Base-by-base conservation (phyloP, 2,797 vertebrate genomes). In the Rhinophrynus dorsalis region DNA sequence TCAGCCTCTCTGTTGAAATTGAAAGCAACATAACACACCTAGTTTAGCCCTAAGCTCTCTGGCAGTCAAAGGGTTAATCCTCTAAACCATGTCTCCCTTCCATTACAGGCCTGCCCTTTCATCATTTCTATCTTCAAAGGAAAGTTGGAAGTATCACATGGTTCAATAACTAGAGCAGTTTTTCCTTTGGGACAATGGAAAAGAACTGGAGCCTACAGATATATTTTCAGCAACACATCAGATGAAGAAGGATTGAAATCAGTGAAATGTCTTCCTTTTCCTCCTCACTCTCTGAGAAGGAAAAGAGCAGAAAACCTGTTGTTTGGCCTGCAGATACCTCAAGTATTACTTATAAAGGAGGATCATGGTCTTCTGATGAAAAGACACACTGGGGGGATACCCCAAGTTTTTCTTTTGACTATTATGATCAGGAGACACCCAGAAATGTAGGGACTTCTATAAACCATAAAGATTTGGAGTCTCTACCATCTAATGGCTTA, bases 331-430 rank as follows among this genome's bases (percentile, higher is more conserved):
- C 62, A 24, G 70, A 73, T 3, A 44, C 60, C 5, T 60, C 24
- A 13, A 18, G 9, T 44, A 26, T 20, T 2, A 6, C 7, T 5
- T 3, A 38, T 12, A 40, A 60, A 60, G 38, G 7, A 44, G 57
- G 37, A 6, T 10, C 38, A 21, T 27, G 57, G 11, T 7, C 12
- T 60, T 60, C 12, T 38, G 57, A 60, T 12, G 40, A 44, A 37
- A 44, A 26, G 23, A 27, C 45, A 40, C 59, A 35, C 8, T 73
- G 62, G 62, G 70, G 70, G 7, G 70, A 73, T 60, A 57, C 70
- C 9, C 70, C 70, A 26, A 70, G 74, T 17, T 60, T 32, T n/a
- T 70, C 38, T 1, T 76, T 80, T 47, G 58, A 75, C 20, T 37
- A 65, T n/a, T 74, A 65, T 1, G 62, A 61, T 8, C 40, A 75